Base-by-base conservation (phyloP, 2,113 vertebrate genomes). In the Solea solea region DNA sequence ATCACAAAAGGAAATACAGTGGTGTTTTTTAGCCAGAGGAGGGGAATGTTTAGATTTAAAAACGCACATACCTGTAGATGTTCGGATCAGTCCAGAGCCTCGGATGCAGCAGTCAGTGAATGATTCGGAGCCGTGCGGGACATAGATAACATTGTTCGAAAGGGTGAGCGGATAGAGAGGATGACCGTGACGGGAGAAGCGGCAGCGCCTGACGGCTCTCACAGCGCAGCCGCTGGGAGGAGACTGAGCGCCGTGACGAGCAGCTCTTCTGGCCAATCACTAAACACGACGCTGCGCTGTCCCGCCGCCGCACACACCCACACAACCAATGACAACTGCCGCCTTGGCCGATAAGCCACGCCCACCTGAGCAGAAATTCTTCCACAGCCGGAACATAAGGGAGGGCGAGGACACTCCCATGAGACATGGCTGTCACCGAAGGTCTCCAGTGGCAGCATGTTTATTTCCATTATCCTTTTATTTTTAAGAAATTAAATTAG, bases 191-290 rank as follows among this genome's bases (percentile, higher is more conserved):
- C 52, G 25, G 61, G 58, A 83, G 34, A 34, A 34, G 34, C 34
- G 5, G 89, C 86, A 72, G 85, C 80, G 87, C 76, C 76, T 69
- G 75, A 74, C 85, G 75, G 88, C 69, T 89, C 65, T 65, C 68
- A 78, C 56, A 21, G 80, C 82, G 83, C 83, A 77, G 84, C 78
- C 44, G 73, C 82, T 51, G 55, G 76, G 71, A 73, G 76, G 70
- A 84, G 12, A 14, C 41, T 21, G 39, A 39, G 9, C 6, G 25
- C 0, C 7, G 8, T 77, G 84, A 91, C 48, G 1, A 48, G 40
- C 86, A 27, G 58, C 0, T 1, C 1, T 1, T 21, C 14, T 16
- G 68, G 52, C 93, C 92, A 94, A 93, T 93, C 83, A 69, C 45
- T n/a, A 7, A n/a, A 28, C 40, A 9, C 10, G 49, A 0, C 7